Conservation (phyloP, 1,140 invertebrate species). For the Zaprionus capensis region DNA sequence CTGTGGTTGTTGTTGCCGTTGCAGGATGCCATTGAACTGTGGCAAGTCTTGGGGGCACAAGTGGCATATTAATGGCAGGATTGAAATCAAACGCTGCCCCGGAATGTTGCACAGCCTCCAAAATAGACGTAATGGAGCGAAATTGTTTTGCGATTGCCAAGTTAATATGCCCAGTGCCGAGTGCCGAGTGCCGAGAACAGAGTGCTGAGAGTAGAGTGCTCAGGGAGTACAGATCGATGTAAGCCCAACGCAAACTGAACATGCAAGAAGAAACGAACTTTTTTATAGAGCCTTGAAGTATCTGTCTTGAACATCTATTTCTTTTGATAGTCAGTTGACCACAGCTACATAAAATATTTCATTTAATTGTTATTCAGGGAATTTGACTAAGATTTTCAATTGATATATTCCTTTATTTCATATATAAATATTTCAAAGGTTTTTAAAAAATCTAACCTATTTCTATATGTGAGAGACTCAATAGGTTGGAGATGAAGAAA, state of each 20-base stretch:
- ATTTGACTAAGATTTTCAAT: background rate
- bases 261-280: background rate
- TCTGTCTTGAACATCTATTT: no score
- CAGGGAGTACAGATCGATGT: background rate
- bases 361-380: background rate
- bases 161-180: slow-evolving; percentile 3
- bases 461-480: no score
- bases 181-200: background rate
- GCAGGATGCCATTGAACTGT: slow-evolving; percentile 47
- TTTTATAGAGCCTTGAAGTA: no score
- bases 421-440: no score
- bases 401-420: background rate
- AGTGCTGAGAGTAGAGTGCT: background rate
- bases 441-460: no score
- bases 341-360: background rate
- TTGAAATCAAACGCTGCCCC: slow-evolving; percentile 59
- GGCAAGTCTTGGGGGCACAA: slow-evolving; percentile 33
- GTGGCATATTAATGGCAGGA: slow-evolving; percentile 72
- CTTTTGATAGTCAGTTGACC: no score
- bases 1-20: slow-evolving; percentile 6
- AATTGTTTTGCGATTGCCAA: slow-evolving; percentile 40
- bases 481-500: no score
- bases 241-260: background rate
- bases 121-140: slow-evolving; percentile 40
- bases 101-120: slow-evolving; percentile 35